phyloP scores from a whole-genome alignment of 2,113 vertebrate species.

The Vidua macroura region DNA sequence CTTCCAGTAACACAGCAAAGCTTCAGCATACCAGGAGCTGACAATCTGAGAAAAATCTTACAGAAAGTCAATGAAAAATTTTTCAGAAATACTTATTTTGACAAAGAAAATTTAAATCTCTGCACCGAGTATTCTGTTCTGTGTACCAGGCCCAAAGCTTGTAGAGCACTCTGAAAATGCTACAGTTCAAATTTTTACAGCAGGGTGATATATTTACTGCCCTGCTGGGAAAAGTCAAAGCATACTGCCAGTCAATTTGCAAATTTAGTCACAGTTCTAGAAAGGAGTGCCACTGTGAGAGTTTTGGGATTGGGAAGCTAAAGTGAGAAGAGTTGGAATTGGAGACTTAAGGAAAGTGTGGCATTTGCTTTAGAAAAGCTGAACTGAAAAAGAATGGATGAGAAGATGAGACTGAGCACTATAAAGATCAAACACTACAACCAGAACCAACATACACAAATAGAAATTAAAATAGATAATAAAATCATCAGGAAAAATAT shows the following conservation, averaged over 20 bases:
- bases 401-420: not conserved
- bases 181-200: not conserved
- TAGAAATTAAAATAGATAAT: not conserved
- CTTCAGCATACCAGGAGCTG: not conserved
- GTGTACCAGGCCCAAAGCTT: not conserved
- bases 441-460: not conserved
- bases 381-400: not conserved
- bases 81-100: not conserved
- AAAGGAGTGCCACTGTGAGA: not conserved
- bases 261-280: not conserved
- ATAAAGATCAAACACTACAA: not conserved
- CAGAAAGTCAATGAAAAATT: not conserved
- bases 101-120: not conserved
- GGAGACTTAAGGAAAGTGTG: not conserved
- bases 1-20: not conserved
- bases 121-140: not conserved
- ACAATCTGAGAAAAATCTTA: not conserved
- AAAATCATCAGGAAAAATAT: not conserved
- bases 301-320: not conserved
- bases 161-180: not conserved
- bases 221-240: not conserved
- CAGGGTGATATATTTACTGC: not conserved
- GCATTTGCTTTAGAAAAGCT: not conserved
- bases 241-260: not conserved
- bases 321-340: not conserved